Percentiles rank a stretch among this genome's conserved stretches.
phyloP scores from a whole-genome alignment of 2,113 vertebrate species.

The Scolopax mira region DNA sequence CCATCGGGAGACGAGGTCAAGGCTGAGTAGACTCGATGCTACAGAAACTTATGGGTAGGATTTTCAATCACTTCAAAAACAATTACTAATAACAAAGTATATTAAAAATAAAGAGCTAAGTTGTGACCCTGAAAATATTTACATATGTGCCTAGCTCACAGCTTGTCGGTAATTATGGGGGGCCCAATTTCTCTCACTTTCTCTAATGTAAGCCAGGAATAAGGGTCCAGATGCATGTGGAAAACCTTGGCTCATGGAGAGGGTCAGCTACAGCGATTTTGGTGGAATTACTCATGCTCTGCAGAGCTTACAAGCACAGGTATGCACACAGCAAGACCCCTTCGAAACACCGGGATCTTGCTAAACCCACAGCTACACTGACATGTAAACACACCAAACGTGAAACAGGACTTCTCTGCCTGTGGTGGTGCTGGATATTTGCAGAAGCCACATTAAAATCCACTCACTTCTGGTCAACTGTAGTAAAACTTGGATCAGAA shows the following conservation, averaged over 20 bases:
- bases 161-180: slow-evolving; percentile 10
- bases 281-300: neutral
- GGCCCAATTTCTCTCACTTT: slow-evolving; percentile 31
- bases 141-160: slow-evolving; percentile 8
- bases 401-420: fast-evolving
- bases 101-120: slow-evolving; percentile 43
- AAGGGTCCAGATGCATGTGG: neutral
- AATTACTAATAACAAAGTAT: slow-evolving; percentile 25
- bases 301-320: neutral
- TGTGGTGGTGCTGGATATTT: neutral
- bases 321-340: neutral
- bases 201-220: slow-evolving; percentile 8
- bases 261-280: neutral
- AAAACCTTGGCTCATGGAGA: neutral
- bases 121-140: slow-evolving; percentile 48
- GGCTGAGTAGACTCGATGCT: neutral
- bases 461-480: neutral
- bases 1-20: neutral
- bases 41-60: slow-evolving; percentile 44
- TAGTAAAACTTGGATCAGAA: neutral
- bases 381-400: neutral
- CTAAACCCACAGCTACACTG: neutral
- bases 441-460: neutral
- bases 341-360: neutral
- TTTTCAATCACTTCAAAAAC: neutral